phyloP scores from a whole-genome alignment of 2,113 vertebrate species.

The Ageneiosus marmoratus region DNA sequence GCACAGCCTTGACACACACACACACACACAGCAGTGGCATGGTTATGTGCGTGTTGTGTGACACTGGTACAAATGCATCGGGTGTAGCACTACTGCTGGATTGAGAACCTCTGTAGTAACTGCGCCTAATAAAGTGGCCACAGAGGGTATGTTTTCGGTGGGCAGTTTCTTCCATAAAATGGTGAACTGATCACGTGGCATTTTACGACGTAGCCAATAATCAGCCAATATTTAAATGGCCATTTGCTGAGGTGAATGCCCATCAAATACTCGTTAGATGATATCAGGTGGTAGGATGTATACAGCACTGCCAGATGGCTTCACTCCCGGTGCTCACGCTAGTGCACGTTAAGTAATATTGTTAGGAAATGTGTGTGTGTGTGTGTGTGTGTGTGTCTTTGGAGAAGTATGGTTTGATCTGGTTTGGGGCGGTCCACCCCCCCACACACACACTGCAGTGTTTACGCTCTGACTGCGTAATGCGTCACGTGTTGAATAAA shows the following conservation, averaged over 20 bases:
- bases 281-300: neutral
- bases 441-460: conserved; percentile 4
- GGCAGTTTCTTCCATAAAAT: too few relatives aligned
- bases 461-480: conserved; percentile 37
- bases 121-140: neutral
- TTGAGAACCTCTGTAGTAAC: neutral
- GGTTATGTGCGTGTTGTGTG: too few relatives aligned
- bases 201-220: too few relatives aligned
- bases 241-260: neutral
- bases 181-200: neutral
- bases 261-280: neutral
- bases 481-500: conserved; percentile 45
- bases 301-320: neutral
- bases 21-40: neutral
- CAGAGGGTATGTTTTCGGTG: neutral
- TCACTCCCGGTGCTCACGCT: neutral
- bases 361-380: neutral
- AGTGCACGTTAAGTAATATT: conserved; percentile 23
- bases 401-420: conserved; percentile 21
- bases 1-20: neutral
- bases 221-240: neutral
- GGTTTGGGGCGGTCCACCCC: conserved; percentile 17
- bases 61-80: neutral
- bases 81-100: neutral
- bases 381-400: neutral